Conservation (phyloP, 2,797 vertebrate species). For the Rhabdophis nuchalis region DNA sequence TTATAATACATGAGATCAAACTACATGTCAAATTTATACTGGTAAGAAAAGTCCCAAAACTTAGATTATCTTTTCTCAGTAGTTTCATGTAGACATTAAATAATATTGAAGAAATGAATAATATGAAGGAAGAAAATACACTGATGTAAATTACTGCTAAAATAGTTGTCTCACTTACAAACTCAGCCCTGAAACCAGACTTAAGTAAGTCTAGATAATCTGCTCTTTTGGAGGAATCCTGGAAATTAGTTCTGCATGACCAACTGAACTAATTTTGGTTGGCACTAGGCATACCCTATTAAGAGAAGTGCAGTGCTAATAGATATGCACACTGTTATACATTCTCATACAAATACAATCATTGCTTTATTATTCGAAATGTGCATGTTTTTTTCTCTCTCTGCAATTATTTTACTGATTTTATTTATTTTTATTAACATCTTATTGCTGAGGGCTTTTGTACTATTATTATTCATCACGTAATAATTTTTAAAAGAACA, state of each 20-base stretch:
- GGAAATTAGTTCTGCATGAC: not conserved
- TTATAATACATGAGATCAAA: not conserved
- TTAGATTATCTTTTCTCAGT: not conserved
- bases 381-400: not conserved
- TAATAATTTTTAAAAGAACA: not conserved
- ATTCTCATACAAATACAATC: not conserved
- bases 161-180: not conserved
- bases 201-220: not conserved
- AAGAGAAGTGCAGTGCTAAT: not conserved
- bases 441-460: not conserved
- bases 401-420: not conserved
- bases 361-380: not conserved
- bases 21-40: not conserved
- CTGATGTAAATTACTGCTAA: not conserved
- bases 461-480: not conserved
- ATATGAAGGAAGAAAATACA: not conserved
- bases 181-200: not conserved
- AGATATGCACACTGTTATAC: not conserved
- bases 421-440: not conserved
- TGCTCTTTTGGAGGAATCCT: not conserved
- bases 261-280: not conserved
- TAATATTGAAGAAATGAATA: not conserved
- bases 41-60: not conserved
- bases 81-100: not conserved
- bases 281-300: not conserved